A percentile compares a stretch with the other conserved stretches of the same genome.
These are phyloP conservation scores for Rostratula benghalensis DNA, from an alignment of 2,113 vertebrate genomes.

Conservation along the genomic window DNA sequence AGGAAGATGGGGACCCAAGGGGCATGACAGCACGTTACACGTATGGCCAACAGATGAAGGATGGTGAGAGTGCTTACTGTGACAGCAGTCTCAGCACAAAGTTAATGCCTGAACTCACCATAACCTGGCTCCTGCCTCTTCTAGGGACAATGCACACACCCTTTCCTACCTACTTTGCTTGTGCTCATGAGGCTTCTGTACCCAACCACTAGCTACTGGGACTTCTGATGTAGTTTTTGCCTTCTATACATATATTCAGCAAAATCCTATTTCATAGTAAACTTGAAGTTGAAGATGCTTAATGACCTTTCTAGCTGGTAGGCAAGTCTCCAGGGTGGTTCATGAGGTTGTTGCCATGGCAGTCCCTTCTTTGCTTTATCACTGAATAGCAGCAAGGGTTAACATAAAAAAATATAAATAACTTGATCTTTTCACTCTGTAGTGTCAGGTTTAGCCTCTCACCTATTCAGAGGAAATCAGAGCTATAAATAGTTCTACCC, in stretches of 20 bases:
- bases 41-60: rapidly evolving
- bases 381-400: neutral
- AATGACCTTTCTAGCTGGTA: neutral
- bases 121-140: neutral
- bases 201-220: neutral
- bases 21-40: neutral
- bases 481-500: neutral
- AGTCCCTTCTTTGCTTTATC: neutral
- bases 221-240: neutral
- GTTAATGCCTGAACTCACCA: neutral
- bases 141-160: neutral
- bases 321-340: neutral
- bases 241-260: neutral
- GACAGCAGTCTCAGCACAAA: neutral
- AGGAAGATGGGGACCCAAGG: neutral
- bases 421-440: neutral
- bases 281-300: neutral
- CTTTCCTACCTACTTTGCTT: neutral
- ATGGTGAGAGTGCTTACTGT: rapidly evolving
- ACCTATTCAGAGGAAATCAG: conserved; percentile 16
- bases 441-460: neutral
- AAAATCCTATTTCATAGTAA: neutral
- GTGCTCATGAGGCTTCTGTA: neutral
- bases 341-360: neutral
- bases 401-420: neutral